A percentile compares a stretch with the other conserved stretches of the same genome.
Evolutionary conservation across 2,888 invertebrate species (phyloP).

Genomic region (Xylophagus ater): DNA sequence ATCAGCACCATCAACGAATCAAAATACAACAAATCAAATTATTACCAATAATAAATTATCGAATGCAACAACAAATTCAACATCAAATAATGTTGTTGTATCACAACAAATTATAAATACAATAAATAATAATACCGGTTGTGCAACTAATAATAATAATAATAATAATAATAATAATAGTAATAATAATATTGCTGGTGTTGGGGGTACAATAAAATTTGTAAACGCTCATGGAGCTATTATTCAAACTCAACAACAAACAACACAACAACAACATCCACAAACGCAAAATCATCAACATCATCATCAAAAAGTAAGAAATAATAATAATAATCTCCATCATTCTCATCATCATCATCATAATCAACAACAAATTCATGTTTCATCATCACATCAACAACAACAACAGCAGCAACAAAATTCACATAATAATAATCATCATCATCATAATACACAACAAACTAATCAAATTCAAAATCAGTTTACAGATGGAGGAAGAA

Average conservation of each 20-base stretch:
- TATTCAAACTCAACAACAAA: constrained; percentile 31
- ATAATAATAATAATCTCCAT: constrained; percentile 6
- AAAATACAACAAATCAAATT: constrained; percentile 13
- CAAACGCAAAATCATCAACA: constrained; percentile 9
- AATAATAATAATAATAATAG: constrained; percentile 1
- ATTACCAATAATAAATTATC: constrained; percentile 1
- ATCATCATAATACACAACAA: background rate
- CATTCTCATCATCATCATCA: constrained; percentile 9
- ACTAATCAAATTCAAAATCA: constrained; percentile 6
- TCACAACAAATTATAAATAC: constrained; percentile 21
- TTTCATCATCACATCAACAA: constrained; percentile 16
- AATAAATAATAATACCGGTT: constrained; percentile 17
- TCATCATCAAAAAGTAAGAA: constrained; percentile 8
- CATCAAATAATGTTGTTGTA: constrained; percentile 20
- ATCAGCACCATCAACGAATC: constrained; percentile 20
- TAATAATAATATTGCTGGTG: constrained; percentile 1
- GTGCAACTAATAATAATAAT: constrained; percentile 4
- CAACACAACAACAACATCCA: constrained; percentile 5
- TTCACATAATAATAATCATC: background rate
- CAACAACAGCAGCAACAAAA: constrained; percentile 17
- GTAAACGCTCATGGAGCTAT: constrained; percentile 39
- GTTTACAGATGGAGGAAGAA: constrained; percentile 18
- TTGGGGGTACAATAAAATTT: constrained; percentile 34
- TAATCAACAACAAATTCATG: constrained; percentile 14
- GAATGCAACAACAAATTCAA: constrained; percentile 9